A percentile compares a stretch with the other conserved stretches of the same genome.
These are phyloP conservation scores for Paramuricea clavata DNA, from an alignment of 92 coral and sea anemone species.

Conservation along the genomic window DNA sequence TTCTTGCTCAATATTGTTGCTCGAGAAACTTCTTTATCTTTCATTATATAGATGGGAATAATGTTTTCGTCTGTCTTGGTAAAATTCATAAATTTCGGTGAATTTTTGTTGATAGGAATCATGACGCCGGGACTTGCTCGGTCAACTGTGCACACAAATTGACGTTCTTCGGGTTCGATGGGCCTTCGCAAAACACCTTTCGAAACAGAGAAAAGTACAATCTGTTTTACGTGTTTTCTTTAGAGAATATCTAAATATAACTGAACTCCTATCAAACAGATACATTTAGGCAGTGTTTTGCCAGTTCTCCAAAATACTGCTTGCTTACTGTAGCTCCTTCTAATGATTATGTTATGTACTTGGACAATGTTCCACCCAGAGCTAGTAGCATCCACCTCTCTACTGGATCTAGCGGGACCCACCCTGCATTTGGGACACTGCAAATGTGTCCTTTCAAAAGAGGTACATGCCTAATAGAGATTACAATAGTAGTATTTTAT, in stretches of 20 bases:
- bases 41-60: slow-evolving; percentile 75
- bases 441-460: too few relatives aligned
- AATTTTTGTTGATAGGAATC: slow-evolving; percentile 86
- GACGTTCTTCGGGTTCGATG: slow-evolving; percentile 86
- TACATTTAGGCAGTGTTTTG: too few relatives aligned
- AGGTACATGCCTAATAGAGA: too few relatives aligned
- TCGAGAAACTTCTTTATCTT: slow-evolving; percentile 35
- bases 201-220: neutral
- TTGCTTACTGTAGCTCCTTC: too few relatives aligned
- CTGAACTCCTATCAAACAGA: too few relatives aligned
- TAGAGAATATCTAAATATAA: neutral
- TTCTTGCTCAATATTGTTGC: slow-evolving; percentile 57
- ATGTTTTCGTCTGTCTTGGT: slow-evolving; percentile 69
- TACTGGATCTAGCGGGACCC: too few relatives aligned
- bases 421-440: too few relatives aligned
- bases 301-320: too few relatives aligned
- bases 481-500: too few relatives aligned
- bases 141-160: slow-evolving; percentile 84
- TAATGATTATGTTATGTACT: too few relatives aligned
- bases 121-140: slow-evolving; percentile 66
- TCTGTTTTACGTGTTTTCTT: neutral
- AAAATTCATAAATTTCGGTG: slow-evolving; percentile 74
- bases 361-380: too few relatives aligned
- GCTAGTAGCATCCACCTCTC: too few relatives aligned
- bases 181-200: slow-evolving; percentile 80